phyloP scores from a whole-genome alignment of 2,797 vertebrate species.

The Argya squamiceps region DNA sequence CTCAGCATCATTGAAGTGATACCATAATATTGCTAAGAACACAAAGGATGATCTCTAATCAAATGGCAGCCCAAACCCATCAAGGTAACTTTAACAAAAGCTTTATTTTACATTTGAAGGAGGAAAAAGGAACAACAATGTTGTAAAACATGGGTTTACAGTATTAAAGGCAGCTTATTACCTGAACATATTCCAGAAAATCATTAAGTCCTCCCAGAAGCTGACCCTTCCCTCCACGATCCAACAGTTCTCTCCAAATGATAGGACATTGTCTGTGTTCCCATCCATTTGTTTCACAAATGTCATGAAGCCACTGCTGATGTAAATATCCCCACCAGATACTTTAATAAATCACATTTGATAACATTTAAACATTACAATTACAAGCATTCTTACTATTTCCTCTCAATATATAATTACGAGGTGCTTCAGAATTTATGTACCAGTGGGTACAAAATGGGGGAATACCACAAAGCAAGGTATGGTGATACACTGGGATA shows the following conservation, averaged over 20 bases:
- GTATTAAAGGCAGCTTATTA: constrained; percentile 55
- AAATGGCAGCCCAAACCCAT: background rate
- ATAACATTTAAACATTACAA: background rate
- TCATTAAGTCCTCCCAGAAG: constrained; percentile 89
- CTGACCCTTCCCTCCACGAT: constrained; percentile 86
- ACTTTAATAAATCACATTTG: background rate
- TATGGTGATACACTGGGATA: background rate
- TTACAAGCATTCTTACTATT: background rate
- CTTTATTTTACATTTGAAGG: background rate
- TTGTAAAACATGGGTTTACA: background rate
- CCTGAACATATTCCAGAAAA: constrained; percentile 90
- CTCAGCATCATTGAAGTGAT: constrained; percentile 80
- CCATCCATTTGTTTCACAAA: constrained; percentile 85
- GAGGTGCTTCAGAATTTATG: background rate
- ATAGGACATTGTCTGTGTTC: constrained; percentile 84
- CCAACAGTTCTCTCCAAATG: constrained; percentile 92
- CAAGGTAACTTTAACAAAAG: background rate
- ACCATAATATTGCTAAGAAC: constrained; percentile 84
- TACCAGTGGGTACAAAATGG: background rate
- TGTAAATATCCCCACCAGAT: background rate
- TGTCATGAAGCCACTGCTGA: constrained; percentile 84
- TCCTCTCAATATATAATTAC: background rate
- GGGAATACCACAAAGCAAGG: background rate
- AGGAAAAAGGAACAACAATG: background rate
- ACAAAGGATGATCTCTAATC: background rate